phyloP scores from a whole-genome alignment of 2,888 invertebrate genomes.

The Spilarctia lutea region DNA sequence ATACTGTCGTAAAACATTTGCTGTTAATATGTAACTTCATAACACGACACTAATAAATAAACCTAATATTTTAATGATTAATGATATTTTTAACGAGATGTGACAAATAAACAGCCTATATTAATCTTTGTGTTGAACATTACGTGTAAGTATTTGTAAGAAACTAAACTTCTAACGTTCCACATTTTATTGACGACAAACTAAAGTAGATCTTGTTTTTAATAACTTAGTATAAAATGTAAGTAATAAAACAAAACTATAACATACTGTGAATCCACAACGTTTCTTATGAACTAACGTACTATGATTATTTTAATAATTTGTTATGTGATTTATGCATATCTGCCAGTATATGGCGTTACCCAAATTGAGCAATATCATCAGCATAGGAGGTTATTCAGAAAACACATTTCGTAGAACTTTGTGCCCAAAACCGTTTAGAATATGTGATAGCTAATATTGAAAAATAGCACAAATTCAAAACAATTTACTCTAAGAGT shows the following conservation, averaged over 20 bases:
- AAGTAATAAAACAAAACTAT: not conserved
- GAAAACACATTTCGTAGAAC: not conserved
- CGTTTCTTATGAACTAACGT: no score
- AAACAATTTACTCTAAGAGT: not conserved
- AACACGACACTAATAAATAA: conserved; percentile 43
- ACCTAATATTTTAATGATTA: conserved; percentile 40
- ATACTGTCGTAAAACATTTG: conserved; percentile 37
- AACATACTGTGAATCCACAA: not conserved
- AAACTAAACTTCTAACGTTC: conserved; percentile 7
- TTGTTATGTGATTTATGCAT: no score
- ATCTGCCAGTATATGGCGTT: not conserved
- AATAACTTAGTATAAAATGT: not conserved
- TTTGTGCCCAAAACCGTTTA: not conserved
- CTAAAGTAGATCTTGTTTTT: not conserved
- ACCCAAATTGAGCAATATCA: not conserved
- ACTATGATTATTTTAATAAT: no score
- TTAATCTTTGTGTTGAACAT: not conserved
- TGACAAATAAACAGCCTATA: not conserved
- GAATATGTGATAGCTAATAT: not conserved
- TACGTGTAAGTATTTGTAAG: not conserved
- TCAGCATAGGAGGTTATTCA: not conserved
- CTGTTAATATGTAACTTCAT: conserved; percentile 49
- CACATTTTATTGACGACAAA: not conserved
- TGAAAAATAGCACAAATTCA: not conserved
- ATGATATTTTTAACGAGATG: conserved; percentile 36